Conservation (phyloP, 2,888 invertebrate species). For the Acheta domesticus region DNA sequence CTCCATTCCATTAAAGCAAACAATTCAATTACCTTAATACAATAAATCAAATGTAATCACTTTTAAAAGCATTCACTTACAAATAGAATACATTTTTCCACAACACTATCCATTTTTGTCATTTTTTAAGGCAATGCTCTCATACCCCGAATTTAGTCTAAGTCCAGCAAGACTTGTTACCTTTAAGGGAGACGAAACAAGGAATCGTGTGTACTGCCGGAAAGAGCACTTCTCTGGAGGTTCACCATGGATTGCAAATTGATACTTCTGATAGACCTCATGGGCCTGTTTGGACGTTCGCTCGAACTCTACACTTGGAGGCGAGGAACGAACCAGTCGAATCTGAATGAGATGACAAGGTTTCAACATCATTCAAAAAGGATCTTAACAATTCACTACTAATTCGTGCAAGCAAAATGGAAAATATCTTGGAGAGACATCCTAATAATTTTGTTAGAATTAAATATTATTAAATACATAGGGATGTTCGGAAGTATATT, state of each 20-base stretch:
- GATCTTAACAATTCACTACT: too few species aligned
- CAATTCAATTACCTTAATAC: too few species aligned
- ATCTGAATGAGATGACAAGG: slow-evolving; percentile 51
- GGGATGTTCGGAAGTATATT: too few species aligned
- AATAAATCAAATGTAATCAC: too few species aligned
- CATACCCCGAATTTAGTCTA: background rate
- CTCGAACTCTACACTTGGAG: slow-evolving; percentile 54
- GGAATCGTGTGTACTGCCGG: slow-evolving; percentile 74
- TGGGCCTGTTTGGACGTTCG: slow-evolving; percentile 57
- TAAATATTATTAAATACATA: too few species aligned
- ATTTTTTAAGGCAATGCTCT: background rate
- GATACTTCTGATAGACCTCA: slow-evolving; percentile 79
- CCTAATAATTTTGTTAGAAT: too few species aligned
- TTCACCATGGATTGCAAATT: slow-evolving; percentile 81
- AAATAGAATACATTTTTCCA: too few species aligned
- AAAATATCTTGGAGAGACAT: too few species aligned
- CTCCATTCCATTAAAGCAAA: too few species aligned
- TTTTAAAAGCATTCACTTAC: too few species aligned
- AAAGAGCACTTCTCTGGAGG: slow-evolving; percentile 68
- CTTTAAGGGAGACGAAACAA: slow-evolving; percentile 81
- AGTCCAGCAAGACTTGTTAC: slow-evolving; percentile 51
- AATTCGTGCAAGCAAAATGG: too few species aligned
- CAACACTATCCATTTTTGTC: too few species aligned
- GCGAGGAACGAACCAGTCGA: slow-evolving; percentile 63
- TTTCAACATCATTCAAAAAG: background rate